Percentiles rank a stretch among this genome's conserved stretches.
Evolutionary conservation across 2,888 invertebrate species (phyloP).

Genomic region (Odiellus spinosus): DNA sequence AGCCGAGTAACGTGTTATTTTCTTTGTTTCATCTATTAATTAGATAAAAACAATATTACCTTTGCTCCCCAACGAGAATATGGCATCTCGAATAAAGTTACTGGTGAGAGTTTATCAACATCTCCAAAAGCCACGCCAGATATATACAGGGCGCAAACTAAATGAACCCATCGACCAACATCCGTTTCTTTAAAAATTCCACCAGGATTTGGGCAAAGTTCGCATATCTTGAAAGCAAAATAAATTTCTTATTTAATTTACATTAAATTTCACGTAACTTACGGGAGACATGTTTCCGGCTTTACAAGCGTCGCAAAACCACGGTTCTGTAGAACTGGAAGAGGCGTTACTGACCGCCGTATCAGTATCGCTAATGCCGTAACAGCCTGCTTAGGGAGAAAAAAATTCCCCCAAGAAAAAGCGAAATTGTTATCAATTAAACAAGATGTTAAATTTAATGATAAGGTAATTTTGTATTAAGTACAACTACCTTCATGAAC

Average conservation of each 20-base stretch:
- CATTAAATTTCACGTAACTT: constrained; percentile 16
- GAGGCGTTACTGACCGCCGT: constrained; percentile 86
- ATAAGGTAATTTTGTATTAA: background rate
- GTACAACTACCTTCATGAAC: constrained; percentile 67
- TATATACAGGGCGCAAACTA: constrained; percentile 92
- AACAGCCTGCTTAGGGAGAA: constrained; percentile 47
- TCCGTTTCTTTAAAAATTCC: constrained; percentile 88
- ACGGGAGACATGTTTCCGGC: constrained; percentile 70
- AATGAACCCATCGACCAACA: constrained; percentile 91
- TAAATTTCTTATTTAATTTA: background rate
- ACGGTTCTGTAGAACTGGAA: constrained; percentile 88
- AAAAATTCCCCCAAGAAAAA: background rate
- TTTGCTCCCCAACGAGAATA: constrained; percentile 91
- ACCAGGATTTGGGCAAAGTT: constrained; percentile 78
- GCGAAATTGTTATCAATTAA: too few species aligned
- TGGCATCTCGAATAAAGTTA: constrained; percentile 94
- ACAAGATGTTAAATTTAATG: background rate
- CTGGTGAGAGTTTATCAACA: constrained; percentile 67
- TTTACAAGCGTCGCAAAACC: constrained; percentile 98
- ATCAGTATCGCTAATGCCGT: constrained; percentile 80
- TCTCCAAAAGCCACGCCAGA: constrained; percentile 95
- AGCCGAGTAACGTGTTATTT: too few species aligned
- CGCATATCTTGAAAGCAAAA: constrained; percentile 44
- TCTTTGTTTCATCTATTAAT: background rate
- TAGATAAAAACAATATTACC: constrained; percentile 21